phyloP scores from a whole-genome alignment of 64 coral and sea anemone genomes.

The Orbicella faveolata region DNA sequence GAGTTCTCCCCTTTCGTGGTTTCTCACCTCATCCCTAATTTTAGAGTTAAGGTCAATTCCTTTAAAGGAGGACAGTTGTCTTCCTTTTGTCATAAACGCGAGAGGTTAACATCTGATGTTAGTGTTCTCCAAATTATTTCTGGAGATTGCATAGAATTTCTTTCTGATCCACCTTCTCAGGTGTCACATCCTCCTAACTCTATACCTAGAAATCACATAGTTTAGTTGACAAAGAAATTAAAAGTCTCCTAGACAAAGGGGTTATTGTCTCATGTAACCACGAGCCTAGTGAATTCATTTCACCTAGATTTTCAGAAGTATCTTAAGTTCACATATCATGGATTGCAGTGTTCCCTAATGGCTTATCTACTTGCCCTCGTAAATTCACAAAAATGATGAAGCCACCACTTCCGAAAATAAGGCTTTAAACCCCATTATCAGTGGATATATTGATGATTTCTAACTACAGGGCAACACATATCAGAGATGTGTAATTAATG shows the following conservation, averaged over 20 bases:
- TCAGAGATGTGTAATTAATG: too few species aligned
- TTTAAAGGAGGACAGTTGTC: constrained; percentile 43
- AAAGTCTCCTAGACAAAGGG: not conserved
- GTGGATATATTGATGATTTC: too few species aligned
- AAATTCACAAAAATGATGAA: constrained; percentile 56
- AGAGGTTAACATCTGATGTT: constrained; percentile 9
- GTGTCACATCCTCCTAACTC: not conserved
- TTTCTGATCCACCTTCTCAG: not conserved
- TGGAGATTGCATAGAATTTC: constrained; percentile 40
- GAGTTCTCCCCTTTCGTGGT: not conserved
- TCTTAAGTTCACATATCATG: constrained; percentile 19
- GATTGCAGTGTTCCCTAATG: constrained; percentile 32
- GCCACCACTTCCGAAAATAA: not conserved
- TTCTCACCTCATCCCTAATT: not conserved
- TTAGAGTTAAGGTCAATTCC: not conserved
- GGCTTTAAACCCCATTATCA: not conserved
- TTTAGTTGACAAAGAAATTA: constrained; percentile 32
- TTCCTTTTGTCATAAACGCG: not conserved
- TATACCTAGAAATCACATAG: constrained; percentile 13
- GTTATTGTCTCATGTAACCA: constrained; percentile 34
- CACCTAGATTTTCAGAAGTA: constrained; percentile 40
- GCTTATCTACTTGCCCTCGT: constrained; percentile 6
- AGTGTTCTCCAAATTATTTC: constrained; percentile 24
- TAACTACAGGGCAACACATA: too few species aligned
- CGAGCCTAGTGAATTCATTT: constrained; percentile 45